Evolutionary conservation across 2,113 vertebrate genomes (phyloP).

Genomic region (Solea senegalensis): DNA sequence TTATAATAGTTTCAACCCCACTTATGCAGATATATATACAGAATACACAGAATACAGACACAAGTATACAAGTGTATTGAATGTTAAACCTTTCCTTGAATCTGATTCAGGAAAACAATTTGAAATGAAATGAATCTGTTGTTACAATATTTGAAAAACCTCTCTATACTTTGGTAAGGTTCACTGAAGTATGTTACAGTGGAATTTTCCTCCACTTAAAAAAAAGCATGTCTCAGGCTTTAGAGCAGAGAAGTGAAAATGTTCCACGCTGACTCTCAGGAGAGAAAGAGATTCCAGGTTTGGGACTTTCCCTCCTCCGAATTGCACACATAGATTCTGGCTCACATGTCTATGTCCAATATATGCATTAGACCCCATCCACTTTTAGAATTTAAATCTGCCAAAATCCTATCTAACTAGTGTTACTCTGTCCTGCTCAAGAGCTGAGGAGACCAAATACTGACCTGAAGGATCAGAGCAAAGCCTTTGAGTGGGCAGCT

Average conservation of each 20-base stretch:
- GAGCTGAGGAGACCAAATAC: slow-evolving; percentile 66
- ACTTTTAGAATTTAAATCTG: slow-evolving; percentile 64
- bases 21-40: too few species aligned
- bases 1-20: too few species aligned
- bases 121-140: neutral
- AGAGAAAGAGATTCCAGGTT: slow-evolving; percentile 8
- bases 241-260: neutral
- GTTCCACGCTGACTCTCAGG: neutral
- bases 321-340: slow-evolving; percentile 37
- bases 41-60: too few species aligned
- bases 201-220: neutral
- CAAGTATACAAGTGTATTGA: too few species aligned
- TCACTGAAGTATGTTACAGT: neutral
- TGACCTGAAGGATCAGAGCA: slow-evolving; percentile 82
- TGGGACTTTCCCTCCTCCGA: slow-evolving; percentile 8
- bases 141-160: neutral
- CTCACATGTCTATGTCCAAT: slow-evolving; percentile 56
- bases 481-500: slow-evolving; percentile 82
- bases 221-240: neutral
- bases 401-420: slow-evolving; percentile 71
- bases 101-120: neutral
- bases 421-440: slow-evolving; percentile 70
- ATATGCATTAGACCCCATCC: slow-evolving; percentile 52
- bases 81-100: too few species aligned
- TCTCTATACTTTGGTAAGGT: too few species aligned